Conservation (phyloP, 2,888 invertebrate genomes). For the Temnothorax rugatulus region DNA sequence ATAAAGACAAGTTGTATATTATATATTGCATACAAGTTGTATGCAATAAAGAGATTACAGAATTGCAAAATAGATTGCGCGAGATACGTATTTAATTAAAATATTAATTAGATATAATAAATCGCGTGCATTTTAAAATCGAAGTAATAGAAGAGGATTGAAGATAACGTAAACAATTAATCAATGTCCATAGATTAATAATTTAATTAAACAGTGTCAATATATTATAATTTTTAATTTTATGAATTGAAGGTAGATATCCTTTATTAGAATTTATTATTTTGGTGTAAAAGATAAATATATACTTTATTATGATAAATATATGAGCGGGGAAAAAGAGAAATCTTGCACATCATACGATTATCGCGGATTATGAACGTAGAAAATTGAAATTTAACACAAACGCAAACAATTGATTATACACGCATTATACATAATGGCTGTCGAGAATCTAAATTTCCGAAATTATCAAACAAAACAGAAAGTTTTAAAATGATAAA, state of each 20-base stretch:
- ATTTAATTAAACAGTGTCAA: conserved; percentile 21
- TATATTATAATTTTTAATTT: not conserved
- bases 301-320: not conserved
- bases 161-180: not conserved
- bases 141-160: not conserved
- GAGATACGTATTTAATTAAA: conserved; percentile 31
- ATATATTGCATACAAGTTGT: no score
- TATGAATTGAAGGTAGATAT: not conserved
- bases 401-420: not conserved
- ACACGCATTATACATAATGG: not conserved
- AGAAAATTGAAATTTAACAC: not conserved
- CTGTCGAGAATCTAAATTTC: not conserved
- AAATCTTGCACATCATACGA: not conserved
- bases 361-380: not conserved
- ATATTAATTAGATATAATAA: conserved; percentile 16
- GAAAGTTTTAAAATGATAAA: conserved; percentile 7
- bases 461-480: not conserved
- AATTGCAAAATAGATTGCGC: not conserved
- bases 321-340: no score
- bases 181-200: not conserved
- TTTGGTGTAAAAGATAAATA: not conserved
- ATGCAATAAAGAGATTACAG: not conserved
- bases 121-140: not conserved
- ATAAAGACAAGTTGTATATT: conserved; percentile 13
- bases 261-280: not conserved